Evolutionary conservation across 35 echinoderm and acorn worm genomes (phyloP).

Genomic region (Lytechinus variegatus): DNA sequence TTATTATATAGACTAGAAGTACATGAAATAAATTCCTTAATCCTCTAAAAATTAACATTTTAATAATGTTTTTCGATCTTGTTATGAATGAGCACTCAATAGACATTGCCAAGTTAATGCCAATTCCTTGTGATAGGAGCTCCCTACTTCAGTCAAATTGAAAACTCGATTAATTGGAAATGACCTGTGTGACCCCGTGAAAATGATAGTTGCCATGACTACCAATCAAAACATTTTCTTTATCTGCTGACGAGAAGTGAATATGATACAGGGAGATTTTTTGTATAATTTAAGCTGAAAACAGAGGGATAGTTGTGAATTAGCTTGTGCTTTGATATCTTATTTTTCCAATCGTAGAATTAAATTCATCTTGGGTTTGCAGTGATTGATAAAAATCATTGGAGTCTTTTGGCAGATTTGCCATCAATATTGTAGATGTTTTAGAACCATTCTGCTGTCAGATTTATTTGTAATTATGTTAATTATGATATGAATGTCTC

Average conservation of each 20-base stretch:
- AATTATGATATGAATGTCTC: too few species aligned
- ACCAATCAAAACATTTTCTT: not conserved
- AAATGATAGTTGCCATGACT: not conserved
- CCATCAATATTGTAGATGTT: too few species aligned
- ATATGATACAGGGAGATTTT: not conserved
- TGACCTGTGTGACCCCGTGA: not conserved
- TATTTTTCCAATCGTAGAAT: too few species aligned
- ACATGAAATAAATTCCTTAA: not conserved
- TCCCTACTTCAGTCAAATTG: not conserved
- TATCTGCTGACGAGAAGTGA: not conserved
- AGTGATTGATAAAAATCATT: too few species aligned
- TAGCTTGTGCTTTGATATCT: not conserved
- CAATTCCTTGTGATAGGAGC: not conserved
- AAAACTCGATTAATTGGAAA: not conserved
- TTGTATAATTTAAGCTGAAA: not conserved
- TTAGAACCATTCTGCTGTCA: too few species aligned
- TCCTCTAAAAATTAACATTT: not conserved
- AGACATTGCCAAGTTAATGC: not conserved
- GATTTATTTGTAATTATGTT: too few species aligned
- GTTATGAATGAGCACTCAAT: not conserved
- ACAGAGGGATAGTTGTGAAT: not conserved
- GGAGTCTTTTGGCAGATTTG: too few species aligned
- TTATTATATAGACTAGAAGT: not conserved
- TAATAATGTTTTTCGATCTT: not conserved
- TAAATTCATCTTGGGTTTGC: too few species aligned